Evolutionary conservation across 2,797 vertebrate species (phyloP).

Genomic region (Spinus olivaceus): DNA sequence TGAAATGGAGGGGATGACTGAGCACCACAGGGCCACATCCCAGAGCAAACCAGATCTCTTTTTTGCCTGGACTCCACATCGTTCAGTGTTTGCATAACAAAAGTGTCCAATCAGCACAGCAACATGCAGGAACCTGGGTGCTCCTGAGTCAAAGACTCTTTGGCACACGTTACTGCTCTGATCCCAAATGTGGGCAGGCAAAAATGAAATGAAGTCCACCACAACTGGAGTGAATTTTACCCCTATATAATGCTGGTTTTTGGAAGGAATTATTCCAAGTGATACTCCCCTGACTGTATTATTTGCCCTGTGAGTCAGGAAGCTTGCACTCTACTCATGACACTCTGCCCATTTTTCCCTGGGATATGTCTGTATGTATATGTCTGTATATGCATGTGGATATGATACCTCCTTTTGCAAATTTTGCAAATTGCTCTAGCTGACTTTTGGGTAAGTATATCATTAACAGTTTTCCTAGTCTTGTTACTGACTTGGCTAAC

Average conservation of each 20-base stretch:
- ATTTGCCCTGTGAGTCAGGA: not conserved
- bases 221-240: not conserved
- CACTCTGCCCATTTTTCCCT: not conserved
- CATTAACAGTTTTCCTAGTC: not conserved
- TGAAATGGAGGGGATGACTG: not conserved
- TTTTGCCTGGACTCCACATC: not conserved
- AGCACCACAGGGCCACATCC: fast-evolving
- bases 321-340: not conserved
- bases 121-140: not conserved
- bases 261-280: not conserved
- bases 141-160: not conserved
- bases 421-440: not conserved
- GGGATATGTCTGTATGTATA: not conserved
- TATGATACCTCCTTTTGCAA: not conserved
- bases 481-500: not conserved
- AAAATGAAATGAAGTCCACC: not conserved
- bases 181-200: not conserved
- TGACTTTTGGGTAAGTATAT: not conserved
- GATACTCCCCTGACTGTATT: not conserved
- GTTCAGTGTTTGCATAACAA: not conserved
- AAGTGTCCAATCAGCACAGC: not conserved
- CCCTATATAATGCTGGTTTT: not conserved
- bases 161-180: not conserved
- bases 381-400: not conserved
- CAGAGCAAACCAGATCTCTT: not conserved